phyloP scores from a whole-genome alignment of 2,797 vertebrate species.

The Adelosebastes latens region DNA sequence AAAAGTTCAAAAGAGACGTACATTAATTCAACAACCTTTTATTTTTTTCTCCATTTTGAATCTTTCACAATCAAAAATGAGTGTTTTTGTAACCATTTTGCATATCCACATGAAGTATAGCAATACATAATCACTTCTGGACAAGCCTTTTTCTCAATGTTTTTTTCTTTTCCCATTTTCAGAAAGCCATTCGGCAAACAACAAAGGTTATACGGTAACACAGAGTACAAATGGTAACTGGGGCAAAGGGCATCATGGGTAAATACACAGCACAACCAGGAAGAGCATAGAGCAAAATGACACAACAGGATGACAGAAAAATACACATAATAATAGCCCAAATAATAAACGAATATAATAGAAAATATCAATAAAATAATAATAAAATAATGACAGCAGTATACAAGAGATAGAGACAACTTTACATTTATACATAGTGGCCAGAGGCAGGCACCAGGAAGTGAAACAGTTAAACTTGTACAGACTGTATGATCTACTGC shows the following conservation, averaged over 20 bases:
- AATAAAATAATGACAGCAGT: slow-evolving; percentile 82
- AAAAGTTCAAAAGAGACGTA: slow-evolving; percentile 17
- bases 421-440: slow-evolving; percentile 88
- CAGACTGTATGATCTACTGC: slow-evolving; percentile 76
- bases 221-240: slow-evolving; percentile 79
- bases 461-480: slow-evolving; percentile 77
- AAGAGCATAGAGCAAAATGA: slow-evolving; percentile 78
- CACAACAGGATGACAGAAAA: slow-evolving; percentile 72
- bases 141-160: slow-evolving; percentile 48
- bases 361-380: slow-evolving; percentile 81
- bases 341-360: slow-evolving; percentile 78
- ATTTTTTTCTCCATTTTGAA: slow-evolving; percentile 64
- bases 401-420: slow-evolving; percentile 83
- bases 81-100: slow-evolving; percentile 66
- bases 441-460: slow-evolving; percentile 85
- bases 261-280: slow-evolving; percentile 82
- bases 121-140: slow-evolving; percentile 70
- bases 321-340: slow-evolving; percentile 67
- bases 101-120: slow-evolving; percentile 75
- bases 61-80: slow-evolving; percentile 72
- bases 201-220: slow-evolving; percentile 80
- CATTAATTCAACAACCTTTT: slow-evolving; percentile 71
- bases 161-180: slow-evolving; percentile 45
- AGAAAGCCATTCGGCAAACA: slow-evolving; percentile 76
- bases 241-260: slow-evolving; percentile 62